Evolutionary conservation across 2,113 vertebrate genomes (phyloP).

Genomic region (Oreochromis tanganicae): DNA sequence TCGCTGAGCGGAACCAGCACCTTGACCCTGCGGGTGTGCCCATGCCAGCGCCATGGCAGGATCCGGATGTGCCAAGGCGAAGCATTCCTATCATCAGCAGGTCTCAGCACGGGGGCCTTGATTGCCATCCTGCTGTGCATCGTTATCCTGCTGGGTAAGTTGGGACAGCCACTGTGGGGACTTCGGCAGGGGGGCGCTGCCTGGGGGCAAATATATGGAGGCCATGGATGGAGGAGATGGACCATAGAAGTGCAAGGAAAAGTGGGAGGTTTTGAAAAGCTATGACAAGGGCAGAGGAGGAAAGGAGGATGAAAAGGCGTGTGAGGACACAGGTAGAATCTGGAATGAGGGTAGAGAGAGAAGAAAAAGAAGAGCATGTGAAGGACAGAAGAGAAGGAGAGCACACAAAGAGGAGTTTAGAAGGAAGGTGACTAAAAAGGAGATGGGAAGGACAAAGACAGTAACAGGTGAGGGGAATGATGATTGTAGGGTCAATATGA

Average conservation of each 20-base stretch:
- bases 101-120: constrained; percentile 93
- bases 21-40: constrained; percentile 89
- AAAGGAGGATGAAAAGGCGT: constrained; percentile 20
- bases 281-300: constrained; percentile 45
- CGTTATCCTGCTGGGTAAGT: constrained; percentile 92
- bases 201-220: not conserved
- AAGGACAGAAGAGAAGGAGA: not conserved
- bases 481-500: not conserved
- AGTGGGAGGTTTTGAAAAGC: not conserved
- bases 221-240: constrained; percentile 12
- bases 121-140: constrained; percentile 96
- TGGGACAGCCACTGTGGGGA: not conserved
- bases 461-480: not conserved
- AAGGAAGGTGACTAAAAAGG: not conserved
- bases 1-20: constrained; percentile 89
- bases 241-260: not conserved
- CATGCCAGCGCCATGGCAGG: constrained; percentile 75
- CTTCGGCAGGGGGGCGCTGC: not conserved
- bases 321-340: constrained; percentile 29
- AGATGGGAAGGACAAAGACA: not conserved
- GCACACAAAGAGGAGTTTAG: not conserved
- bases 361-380: not conserved
- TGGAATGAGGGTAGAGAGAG: constrained; percentile 3
- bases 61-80: constrained; percentile 82
- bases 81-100: constrained; percentile 91